These are phyloP conservation scores for Temnothorax ravouxi DNA, from an alignment of 2,888 invertebrate species.

Conservation along the genomic window DNA sequence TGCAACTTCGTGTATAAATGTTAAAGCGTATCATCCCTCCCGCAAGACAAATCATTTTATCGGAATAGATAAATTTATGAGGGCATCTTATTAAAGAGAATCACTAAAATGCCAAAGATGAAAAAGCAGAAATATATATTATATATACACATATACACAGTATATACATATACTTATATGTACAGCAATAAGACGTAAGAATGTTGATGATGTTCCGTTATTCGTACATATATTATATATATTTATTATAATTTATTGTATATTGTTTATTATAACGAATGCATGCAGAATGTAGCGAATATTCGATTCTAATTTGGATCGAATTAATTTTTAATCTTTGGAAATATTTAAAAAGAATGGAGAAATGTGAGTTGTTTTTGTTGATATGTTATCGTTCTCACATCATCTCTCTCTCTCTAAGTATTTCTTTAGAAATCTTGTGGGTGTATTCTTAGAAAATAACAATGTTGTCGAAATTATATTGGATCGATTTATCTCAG, in stretches of 20 bases:
- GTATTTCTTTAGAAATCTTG: background rate
- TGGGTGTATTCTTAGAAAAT: background rate
- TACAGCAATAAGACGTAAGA: slow-evolving; percentile 41
- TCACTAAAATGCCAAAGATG: slow-evolving; percentile 46
- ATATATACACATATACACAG: background rate
- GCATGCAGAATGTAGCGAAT: background rate
- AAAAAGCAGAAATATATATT: slow-evolving; percentile 21
- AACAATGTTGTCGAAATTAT: background rate
- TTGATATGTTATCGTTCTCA: background rate
- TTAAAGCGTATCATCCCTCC: slow-evolving; percentile 47
- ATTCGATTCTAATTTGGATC: background rate
- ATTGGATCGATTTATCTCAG: background rate
- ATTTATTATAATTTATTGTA: slow-evolving; percentile 17
- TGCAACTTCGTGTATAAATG: slow-evolving; percentile 57
- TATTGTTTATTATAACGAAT: slow-evolving; percentile 24
- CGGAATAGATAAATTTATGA: slow-evolving; percentile 36
- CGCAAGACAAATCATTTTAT: slow-evolving; percentile 49
- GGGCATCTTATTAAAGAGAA: slow-evolving; percentile 19
- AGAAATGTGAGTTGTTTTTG: background rate
- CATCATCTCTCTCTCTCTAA: too few species aligned
- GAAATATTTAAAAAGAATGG: slow-evolving; percentile 4
- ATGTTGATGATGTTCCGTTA: slow-evolving; percentile 18
- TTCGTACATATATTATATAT: slow-evolving; percentile 27
- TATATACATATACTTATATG: slow-evolving; percentile 27
- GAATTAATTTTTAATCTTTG: background rate